Percentiles rank a stretch among this genome's conserved stretches.
Evolutionary conservation across 2,113 vertebrate species (phyloP).

Genomic region (Corvus moneduloides): DNA sequence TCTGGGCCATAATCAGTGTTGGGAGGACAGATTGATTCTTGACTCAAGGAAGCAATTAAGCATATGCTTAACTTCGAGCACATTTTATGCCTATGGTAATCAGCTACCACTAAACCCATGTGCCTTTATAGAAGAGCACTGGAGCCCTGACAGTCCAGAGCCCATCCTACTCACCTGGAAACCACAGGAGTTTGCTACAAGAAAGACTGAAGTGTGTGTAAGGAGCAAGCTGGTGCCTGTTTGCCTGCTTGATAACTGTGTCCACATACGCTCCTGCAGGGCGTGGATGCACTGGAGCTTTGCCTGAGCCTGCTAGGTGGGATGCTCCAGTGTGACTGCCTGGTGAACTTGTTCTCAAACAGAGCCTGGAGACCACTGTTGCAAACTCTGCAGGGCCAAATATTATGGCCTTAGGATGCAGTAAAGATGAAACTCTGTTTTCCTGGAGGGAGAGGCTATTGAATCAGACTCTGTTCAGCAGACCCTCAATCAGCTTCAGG

Average conservation of each 20-base stretch:
- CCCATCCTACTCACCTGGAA: neutral
- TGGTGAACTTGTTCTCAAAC: neutral
- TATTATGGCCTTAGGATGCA: neutral
- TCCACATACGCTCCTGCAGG: rapidly evolving
- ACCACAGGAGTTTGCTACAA: neutral
- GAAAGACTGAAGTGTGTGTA: neutral
- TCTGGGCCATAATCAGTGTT: neutral
- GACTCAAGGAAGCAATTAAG: neutral
- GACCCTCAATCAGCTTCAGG: neutral
- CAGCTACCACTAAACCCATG: neutral
- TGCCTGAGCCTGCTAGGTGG: neutral
- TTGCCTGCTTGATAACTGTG: neutral
- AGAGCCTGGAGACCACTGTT: neutral
- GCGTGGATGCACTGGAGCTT: rapidly evolving
- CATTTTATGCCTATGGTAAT: neutral
- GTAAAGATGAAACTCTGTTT: neutral
- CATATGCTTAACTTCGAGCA: neutral
- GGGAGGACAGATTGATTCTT: neutral
- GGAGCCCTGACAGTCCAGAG: neutral
- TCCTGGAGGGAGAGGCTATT: neutral
- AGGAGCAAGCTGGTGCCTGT: neutral
- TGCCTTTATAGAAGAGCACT: neutral
- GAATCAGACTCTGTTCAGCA: neutral
- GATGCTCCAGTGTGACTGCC: neutral
- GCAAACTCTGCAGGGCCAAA: neutral